Conservation (phyloP, 2,113 vertebrate genomes). For the Irena cyanogastra region DNA sequence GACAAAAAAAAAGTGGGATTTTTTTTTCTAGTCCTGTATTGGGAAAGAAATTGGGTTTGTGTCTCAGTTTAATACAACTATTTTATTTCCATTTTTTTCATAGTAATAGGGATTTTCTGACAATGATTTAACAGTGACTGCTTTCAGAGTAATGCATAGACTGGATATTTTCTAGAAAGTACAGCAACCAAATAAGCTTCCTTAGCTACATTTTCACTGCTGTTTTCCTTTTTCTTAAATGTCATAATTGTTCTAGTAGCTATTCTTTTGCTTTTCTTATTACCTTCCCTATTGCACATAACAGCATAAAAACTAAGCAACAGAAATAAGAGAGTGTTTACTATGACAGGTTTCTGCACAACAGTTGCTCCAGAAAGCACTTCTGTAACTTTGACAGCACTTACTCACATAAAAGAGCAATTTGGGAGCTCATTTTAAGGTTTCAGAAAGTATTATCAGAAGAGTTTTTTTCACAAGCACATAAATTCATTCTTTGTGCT, state of each 20-base stretch:
- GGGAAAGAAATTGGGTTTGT: not conserved
- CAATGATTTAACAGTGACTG: not conserved
- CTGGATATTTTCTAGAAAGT: not conserved
- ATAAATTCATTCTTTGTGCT: not conserved
- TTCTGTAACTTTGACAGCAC: not conserved
- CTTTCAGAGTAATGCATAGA: not conserved
- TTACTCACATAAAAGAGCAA: not conserved
- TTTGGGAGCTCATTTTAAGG: not conserved
- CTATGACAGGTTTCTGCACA: constrained; percentile 6
- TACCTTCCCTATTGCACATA: not conserved
- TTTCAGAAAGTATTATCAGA: not conserved
- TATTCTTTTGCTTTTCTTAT: constrained; percentile 14
- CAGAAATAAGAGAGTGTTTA: constrained; percentile 22
- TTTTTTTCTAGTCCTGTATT: not conserved
- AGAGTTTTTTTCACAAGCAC: not conserved
- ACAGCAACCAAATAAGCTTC: not conserved
- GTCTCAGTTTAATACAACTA: not conserved
- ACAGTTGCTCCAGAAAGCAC: not conserved
- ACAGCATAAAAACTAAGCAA: constrained; percentile 9
- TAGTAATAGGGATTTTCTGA: not conserved
- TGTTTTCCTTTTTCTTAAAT: not conserved
- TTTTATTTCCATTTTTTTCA: not conserved
- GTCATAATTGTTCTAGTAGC: not conserved
- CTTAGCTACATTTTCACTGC: not conserved
- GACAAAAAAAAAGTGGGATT: not conserved